Percentiles rank a stretch among this genome's conserved stretches.
Conservation (phyloP, 2,797 vertebrate genomes). For the Paramormyrops hopkinsi region DNA sequence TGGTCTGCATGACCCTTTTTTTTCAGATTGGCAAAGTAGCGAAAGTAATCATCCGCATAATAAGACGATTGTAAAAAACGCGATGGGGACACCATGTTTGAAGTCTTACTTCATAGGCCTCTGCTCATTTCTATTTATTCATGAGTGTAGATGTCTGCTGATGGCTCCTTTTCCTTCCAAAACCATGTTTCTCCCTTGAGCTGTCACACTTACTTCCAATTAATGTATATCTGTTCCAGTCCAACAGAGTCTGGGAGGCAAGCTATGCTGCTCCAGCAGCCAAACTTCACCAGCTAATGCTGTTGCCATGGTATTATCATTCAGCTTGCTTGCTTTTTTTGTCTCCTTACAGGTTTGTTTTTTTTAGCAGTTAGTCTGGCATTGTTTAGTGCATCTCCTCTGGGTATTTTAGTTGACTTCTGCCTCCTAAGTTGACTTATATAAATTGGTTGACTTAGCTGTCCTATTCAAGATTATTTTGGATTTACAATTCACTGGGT, state of each 20-base stretch:
- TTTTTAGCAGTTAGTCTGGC: constrained; percentile 28
- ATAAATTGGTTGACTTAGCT: not conserved
- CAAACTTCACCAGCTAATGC: constrained; percentile 64
- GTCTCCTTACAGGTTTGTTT: constrained; percentile 30
- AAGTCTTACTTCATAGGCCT: constrained; percentile 62
- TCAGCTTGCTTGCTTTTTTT: not conserved
- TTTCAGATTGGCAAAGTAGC: constrained; percentile 10
- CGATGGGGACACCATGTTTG: constrained; percentile 56
- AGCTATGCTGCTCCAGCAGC: constrained; percentile 55
- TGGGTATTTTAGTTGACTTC: not conserved
- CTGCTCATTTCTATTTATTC: constrained; percentile 43
- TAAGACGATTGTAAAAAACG: constrained; percentile 51
- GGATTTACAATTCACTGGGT: not conserved
- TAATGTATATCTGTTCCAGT: constrained; percentile 82
- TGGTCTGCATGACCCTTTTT: constrained; percentile 46
- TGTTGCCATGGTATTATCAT: constrained; percentile 68
- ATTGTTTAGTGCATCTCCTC: not conserved
- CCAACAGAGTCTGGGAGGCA: constrained; percentile 61
- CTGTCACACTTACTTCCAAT: constrained; percentile 85
- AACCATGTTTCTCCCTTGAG: constrained; percentile 56
- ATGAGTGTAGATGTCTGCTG: constrained; percentile 58
- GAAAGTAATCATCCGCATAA: not conserved
- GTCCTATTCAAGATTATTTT: not conserved
- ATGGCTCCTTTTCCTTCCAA: constrained; percentile 40
- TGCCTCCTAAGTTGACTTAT: not conserved